Base-by-base conservation (phyloP, 1,140 invertebrate species). In the Aphaenogaster rudis region DNA sequence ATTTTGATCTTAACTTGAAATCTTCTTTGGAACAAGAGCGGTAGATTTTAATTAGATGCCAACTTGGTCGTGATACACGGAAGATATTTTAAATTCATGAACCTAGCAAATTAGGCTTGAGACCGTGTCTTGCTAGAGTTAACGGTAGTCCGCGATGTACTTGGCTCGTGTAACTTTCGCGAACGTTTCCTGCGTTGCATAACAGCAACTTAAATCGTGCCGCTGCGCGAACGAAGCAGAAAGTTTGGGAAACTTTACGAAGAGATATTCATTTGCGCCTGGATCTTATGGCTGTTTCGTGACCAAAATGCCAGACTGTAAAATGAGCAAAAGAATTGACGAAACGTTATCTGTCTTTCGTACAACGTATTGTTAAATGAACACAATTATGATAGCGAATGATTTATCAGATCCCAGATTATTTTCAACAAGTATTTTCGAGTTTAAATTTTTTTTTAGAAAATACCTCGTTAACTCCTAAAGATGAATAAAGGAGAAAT, bases 21-120 rank as follows among this genome's bases (percentile, higher is more conserved):
- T 48, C 13, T 48, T 74, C 54, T 81, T 28, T 11, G 28, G 36
- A 63, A 59, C 52, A 61, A 72, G 80, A 33, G 45, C 17, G 42
- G 28, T 48, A 45, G 13, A 15, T 52, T 84, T 61, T 84, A 84
- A 84, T 74, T 74, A 74, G 69, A 84, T 63, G 80, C 54, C 36
- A 82, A 61, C 52, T 84, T 39, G 66, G 13, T 74, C 52, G 28
- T 45, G 80, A 82, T 84, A 74, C 42, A 50, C 67, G 69, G 45
- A 21, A 50, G 54, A 74, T 84, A 63, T 84, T 74, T 84, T 76
- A 84, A 84, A 84, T 84, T 84, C 80, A 84, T 84, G 69, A 84
- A 84, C 28, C 54, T 50, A 11, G 80, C 54, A 84, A 84, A 84
- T 84, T 84, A 76, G 80, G 54, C 80, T 48, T 33, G 67, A 82